phyloP scores from a whole-genome alignment of 2,797 vertebrate species.

The Anguilla pacifica region DNA sequence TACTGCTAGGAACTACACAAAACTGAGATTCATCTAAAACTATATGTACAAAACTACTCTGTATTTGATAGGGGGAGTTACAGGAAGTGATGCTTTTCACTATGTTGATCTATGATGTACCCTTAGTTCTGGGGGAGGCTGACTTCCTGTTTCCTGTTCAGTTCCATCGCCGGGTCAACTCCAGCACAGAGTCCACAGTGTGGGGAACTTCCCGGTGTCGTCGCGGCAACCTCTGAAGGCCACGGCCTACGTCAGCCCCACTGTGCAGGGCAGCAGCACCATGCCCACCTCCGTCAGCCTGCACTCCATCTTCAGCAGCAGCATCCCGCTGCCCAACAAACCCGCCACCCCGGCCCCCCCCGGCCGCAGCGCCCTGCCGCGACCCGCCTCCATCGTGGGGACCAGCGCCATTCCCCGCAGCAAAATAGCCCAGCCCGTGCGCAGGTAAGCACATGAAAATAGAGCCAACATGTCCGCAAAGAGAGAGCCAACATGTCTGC shows the following conservation, averaged over 20 bases:
- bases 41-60: not conserved
- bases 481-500: no score
- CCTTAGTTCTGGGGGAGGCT: not conserved
- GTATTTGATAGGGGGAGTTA: not conserved
- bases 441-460: slow-evolving; percentile 68
- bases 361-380: slow-evolving; percentile 88
- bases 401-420: slow-evolving; percentile 82
- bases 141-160: slow-evolving; percentile 63
- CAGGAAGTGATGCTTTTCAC: not conserved
- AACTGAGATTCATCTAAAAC: not conserved
- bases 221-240: slow-evolving; percentile 87
- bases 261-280: slow-evolving; percentile 80
- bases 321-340: slow-evolving; percentile 85
- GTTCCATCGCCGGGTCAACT: slow-evolving; percentile 93
- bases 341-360: slow-evolving; percentile 64
- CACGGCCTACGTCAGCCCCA: slow-evolving; percentile 96
- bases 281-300: slow-evolving; percentile 77
- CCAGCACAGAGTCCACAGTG: slow-evolving; percentile 88
- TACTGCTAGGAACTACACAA: not conserved
- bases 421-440: slow-evolving; percentile 84
- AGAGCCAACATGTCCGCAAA: not conserved
- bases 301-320: slow-evolving; percentile 78
- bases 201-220: slow-evolving; percentile 86
- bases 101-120: not conserved
- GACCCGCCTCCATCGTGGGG: slow-evolving; percentile 84